Base-by-base conservation (phyloP, 2,113 vertebrate genomes). In the Harpagus bidentatus region DNA sequence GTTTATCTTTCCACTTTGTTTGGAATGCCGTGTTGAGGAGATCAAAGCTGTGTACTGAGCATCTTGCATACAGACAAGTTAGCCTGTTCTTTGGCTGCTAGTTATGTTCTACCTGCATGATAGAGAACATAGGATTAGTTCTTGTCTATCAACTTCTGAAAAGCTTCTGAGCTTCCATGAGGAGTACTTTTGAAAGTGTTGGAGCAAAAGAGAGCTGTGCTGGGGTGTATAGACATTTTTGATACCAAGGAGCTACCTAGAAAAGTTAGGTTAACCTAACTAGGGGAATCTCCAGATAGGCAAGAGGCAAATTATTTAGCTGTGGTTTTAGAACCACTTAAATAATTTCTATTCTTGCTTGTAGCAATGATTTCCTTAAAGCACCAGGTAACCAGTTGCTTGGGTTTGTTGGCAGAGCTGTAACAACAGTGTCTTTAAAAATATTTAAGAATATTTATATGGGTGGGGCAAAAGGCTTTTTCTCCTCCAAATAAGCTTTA, bases 91-190 rank as follows among this genome's bases (percentile, higher is more conserved):
- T 40, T 67, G 20, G 18, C 85, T 56, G 32, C 22, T 18, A 3
- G 42, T 42, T 34, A 12, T 0, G 2, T 25, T 63, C 40, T 48
- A 5, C 38, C 17, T 47, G 16, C 6, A 1, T 23, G 50, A 9
- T 5, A 14, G 50, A n/a, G 29, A 59, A 65, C 71, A 14, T 22
- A 4, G 23, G 17, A 13, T 28, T 56, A n/a, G n/a, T 65, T 79
- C 34, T 83, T 69, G 48, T 87, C 56, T 50, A 1, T 61, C 32
- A 47, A 13, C 29, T 55, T 81, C 23, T 40, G 73, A 48, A 59
- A 48, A 71, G 45, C 28, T 47, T 16, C 43, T 66, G 79, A 71
- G n/a, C 29, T 65, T 82, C 48, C 36, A 28, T n/a, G 1, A 7
- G 45, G 42, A 74, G 15, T 52, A 5, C 11, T 69, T 70, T 8